Base-by-base conservation (phyloP, 2,797 vertebrate species). In the Numenius phaeopus region DNA sequence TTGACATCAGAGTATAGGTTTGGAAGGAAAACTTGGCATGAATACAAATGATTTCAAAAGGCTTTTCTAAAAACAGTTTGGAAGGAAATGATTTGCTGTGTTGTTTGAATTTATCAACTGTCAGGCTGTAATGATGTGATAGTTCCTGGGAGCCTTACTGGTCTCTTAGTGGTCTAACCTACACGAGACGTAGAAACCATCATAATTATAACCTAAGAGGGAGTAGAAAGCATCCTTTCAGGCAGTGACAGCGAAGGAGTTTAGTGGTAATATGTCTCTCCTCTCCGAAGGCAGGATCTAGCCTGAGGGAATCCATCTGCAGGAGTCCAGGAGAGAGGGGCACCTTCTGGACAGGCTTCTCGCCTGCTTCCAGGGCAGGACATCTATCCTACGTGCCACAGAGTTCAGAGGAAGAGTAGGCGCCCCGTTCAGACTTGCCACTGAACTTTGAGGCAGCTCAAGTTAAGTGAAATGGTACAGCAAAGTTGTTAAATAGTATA, bases 1-100 rank as follows among this genome's bases (percentile, higher is more conserved):
- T 4, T 85, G 94, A 88, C 1, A 46, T 32, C 44, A 66, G 82
- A 49, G 55, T 46, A 8, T 3, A 47, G 72, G 24, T 81, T 69
- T 58, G 62, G 26, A 26, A 83, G 44, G 24, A 64, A 75, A 83
- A 40, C 34, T 39, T 96, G 80, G 52, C 76, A 32, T 0, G 5
- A 69, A 89, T n/a, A 67, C 26, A 95, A 78, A 85, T 0, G 0
- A 72, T 58, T 93, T 89, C 72, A 65, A 93, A 83, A 86, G 72
- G 75, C 32, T 70, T 67, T 87, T 73, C 40, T 32, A 59, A 14
- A 78, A 73, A 32, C 27, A n/a, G 18, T 75, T 77, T 23, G 23
- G 72, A 42, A 57, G 76, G 58, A 81, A 94, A 83, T 22, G 0
- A 57, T 86, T 79, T 69, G 14, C n/a, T 58, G 20, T 24, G 42